phyloP scores from a whole-genome alignment of 2,113 vertebrate species.

The Petaurus breviceps region DNA sequence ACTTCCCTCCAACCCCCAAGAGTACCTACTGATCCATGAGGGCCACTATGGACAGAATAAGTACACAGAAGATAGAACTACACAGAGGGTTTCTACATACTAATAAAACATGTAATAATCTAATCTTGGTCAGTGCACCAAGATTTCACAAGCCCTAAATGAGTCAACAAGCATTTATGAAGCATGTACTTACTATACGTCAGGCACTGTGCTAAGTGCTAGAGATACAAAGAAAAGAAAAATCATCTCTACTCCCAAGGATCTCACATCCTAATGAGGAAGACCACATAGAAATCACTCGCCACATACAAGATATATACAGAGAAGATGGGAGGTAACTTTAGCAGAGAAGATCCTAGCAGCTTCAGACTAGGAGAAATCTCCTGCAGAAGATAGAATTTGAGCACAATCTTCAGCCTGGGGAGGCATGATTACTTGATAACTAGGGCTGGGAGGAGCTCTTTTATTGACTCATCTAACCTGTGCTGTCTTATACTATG shows the following conservation, averaged over 20 bases:
- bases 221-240: neutral
- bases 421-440: neutral
- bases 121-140: neutral
- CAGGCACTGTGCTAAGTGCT: neutral
- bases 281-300: neutral
- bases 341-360: neutral
- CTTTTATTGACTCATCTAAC: neutral
- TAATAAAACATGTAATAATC: neutral
- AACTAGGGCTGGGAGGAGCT: neutral
- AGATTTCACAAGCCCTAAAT: neutral
- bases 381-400: neutral
- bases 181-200: neutral
- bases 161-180: neutral
- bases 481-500: neutral
- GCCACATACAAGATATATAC: neutral
- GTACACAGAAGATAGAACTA: neutral
- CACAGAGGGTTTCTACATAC: neutral
- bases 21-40: neutral
- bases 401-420: neutral
- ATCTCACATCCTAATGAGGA: neutral
- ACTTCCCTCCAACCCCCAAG: too few species aligned
- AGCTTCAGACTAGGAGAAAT: neutral
- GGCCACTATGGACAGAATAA: neutral
- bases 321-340: neutral
- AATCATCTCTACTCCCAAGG: neutral